These are phyloP conservation scores for Lathamus discolor DNA, from an alignment of 2,113 vertebrate genomes.

Conservation along the genomic window DNA sequence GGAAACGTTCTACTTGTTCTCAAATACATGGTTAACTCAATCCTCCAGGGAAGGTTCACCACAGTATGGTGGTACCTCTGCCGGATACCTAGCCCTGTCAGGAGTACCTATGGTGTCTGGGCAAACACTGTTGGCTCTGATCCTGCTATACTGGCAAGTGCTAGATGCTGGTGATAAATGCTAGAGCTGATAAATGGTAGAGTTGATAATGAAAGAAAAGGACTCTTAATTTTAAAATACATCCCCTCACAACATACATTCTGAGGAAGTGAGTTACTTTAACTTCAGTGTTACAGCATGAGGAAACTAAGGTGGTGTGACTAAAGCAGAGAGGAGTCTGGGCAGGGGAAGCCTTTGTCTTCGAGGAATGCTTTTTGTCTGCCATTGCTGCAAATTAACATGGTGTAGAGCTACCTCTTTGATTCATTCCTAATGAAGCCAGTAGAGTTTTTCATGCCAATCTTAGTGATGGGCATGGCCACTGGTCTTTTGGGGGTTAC, in stretches of 20 bases:
- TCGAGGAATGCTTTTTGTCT: not conserved
- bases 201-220: not conserved
- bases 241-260: not conserved
- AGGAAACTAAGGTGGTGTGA: not conserved
- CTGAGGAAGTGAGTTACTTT: not conserved
- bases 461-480: not conserved
- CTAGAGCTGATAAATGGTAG: not conserved
- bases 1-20: not conserved
- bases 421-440: not conserved
- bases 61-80: not conserved
- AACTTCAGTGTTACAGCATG: not conserved
- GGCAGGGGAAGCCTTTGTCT: not conserved
- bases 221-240: not conserved
- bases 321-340: not conserved
- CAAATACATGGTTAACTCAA: not conserved
- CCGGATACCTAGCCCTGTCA: rapidly evolving
- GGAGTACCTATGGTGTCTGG: not conserved
- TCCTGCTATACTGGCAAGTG: not conserved
- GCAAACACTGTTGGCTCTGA: not conserved
- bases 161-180: not conserved
- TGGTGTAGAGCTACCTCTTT: not conserved
- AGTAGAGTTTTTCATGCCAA: not conserved
- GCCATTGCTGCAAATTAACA: not conserved
- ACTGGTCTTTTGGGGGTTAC: not conserved
- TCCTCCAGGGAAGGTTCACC: not conserved